Percentiles rank a stretch among this genome's conserved stretches.
Evolutionary conservation across 2,113 vertebrate species (phyloP).

Genomic region (Phainopepla nitens): DNA sequence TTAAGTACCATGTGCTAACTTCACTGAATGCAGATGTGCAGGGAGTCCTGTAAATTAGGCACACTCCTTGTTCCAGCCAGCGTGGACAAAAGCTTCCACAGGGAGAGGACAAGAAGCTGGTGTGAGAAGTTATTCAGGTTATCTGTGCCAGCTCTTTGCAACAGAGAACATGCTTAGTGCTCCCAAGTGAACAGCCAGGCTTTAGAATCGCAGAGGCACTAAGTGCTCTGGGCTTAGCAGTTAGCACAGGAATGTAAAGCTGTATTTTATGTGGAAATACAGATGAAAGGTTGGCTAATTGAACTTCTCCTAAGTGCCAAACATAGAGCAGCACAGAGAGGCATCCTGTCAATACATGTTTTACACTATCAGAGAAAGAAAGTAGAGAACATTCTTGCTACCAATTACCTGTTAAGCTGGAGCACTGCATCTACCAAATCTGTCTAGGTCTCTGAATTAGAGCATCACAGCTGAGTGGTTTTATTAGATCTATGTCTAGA

Average conservation of each 20-base stretch:
- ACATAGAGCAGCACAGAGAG: neutral
- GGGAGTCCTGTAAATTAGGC: conserved; percentile 9
- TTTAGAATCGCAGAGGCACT: neutral
- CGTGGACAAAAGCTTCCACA: neutral
- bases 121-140: neutral
- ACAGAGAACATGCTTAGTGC: neutral
- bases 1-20: neutral
- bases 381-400: neutral
- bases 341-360: neutral
- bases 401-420: neutral
- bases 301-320: conserved; percentile 30
- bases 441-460: neutral
- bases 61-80: neutral
- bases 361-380: neutral
- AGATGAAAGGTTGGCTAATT: conserved; percentile 33
- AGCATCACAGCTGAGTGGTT: neutral
- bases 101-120: neutral
- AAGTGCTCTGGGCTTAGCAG: neutral
- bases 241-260: conserved; percentile 7
- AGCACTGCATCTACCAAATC: neutral
- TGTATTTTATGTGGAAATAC: neutral
- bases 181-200: neutral
- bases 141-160: neutral
- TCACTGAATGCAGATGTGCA: neutral
- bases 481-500: neutral